Evolutionary conservation across 2,797 vertebrate genomes (phyloP), one percentile per base, ranked within the genome.

Genomic region (Fistularia tabacaria): DNA sequence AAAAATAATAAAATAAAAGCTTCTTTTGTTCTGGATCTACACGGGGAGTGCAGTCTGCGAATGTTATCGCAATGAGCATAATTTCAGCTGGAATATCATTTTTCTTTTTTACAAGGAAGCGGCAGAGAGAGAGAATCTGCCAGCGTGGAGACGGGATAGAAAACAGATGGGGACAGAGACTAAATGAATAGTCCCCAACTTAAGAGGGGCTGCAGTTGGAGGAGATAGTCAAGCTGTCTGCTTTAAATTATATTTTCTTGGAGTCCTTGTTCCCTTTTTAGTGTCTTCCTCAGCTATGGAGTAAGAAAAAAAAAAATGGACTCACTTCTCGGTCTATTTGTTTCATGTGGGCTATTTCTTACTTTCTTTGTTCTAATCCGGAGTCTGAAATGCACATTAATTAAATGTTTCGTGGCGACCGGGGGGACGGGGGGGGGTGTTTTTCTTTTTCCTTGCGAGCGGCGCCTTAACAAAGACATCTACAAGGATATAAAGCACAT

Each of bases 11-110:
- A 43, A 14, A 11, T 8, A 40, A 40, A 40, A 40, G 8, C 67
- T 62, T 83, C 67, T 62, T 83, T 83, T 79, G 76, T 86, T 86
- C 63, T 79, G 71, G 59, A 76, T 85, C 81, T 78, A 73, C 79
- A 71, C 80, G 25, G 25, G 25, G 25, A 5, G 25, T 5, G 47
- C 48, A 57, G 74, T 53, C 57, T 69, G 72, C 73, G 80, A 80
- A 74, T 73, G 71, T 74, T 78, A 79, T 87, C 76, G 75, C 82
- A 80, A 80, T 52, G 57, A 77, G 74, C 64, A 62, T 81, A 57
- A 84, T 83, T 85, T 79, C 66, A 79, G 73, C 66, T 76, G 78
- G 77, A 83, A 78, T 83, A 79, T 77, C 70, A 71, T 81, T 84
- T 87, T 74, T 82, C 25, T 25, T 25, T 25, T 25, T 25, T 25